Evolutionary conservation across 2,113 vertebrate species (phyloP).

Genomic region (Macquaria australasica): DNA sequence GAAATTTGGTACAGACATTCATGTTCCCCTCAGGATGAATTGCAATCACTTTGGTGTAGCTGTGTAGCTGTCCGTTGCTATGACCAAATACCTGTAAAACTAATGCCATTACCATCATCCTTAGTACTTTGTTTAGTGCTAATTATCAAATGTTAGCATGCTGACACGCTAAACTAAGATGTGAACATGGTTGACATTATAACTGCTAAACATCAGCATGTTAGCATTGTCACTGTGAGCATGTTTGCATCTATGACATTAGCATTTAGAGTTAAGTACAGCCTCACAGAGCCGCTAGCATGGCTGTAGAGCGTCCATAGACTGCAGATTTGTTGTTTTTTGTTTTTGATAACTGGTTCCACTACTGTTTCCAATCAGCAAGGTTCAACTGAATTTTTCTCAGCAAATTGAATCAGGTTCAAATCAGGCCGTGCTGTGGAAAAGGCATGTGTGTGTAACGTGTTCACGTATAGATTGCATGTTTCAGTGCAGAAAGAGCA

Average conservation of each 20-base stretch:
- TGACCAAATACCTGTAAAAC: not conserved
- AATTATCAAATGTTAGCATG: not conserved
- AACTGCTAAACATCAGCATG: not conserved
- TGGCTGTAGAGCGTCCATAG: too few relatives aligned
- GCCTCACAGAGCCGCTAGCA: too few relatives aligned
- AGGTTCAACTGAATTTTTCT: not conserved
- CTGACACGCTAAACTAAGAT: not conserved
- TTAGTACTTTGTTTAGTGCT: not conserved
- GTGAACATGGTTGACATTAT: not conserved
- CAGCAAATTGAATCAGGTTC: not conserved
- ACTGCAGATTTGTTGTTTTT: too few relatives aligned
- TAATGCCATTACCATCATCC: not conserved
- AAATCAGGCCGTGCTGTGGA: not conserved
- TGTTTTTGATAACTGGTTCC: not conserved
- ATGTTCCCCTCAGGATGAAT: not conserved
- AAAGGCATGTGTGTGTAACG: conserved; percentile 2
- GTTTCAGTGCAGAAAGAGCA: not conserved
- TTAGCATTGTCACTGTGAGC: too few relatives aligned
- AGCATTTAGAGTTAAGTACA: not conserved
- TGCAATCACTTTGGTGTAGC: not conserved
- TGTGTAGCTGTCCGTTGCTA: not conserved
- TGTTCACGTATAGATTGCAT: not conserved
- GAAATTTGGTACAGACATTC: not conserved
- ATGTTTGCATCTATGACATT: not conserved
- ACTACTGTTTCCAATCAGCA: not conserved